These are phyloP conservation scores for Polia nebulosa DNA, from an alignment of 2,888 invertebrate genomes.

Conservation along the genomic window DNA sequence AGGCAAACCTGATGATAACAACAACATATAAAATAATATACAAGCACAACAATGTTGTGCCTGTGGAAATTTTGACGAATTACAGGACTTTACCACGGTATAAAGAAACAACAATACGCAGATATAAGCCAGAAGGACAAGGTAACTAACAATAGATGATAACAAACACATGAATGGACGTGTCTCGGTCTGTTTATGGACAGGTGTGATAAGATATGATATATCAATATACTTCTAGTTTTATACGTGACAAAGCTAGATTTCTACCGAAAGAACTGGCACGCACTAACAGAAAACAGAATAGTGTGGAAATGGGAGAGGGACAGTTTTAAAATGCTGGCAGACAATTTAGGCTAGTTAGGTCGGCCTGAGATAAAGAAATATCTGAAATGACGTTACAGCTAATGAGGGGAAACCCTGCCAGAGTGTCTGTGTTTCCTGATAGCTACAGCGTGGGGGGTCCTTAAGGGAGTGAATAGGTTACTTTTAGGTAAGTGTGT, in stretches of 20 bases:
- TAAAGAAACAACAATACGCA: conserved; percentile 6
- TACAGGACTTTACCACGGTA: conserved; percentile 22
- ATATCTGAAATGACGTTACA: too few species aligned
- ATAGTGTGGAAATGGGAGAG: neutral
- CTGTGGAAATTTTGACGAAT: conserved; percentile 35
- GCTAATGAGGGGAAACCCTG: too few species aligned
- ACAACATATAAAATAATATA: conserved; percentile 37
- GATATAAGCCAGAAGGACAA: conserved; percentile 23
- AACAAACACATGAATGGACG: neutral
- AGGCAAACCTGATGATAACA: conserved; percentile 16
- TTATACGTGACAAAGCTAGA: neutral
- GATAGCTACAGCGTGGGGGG: too few species aligned
- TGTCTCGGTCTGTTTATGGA: conserved; percentile 5
- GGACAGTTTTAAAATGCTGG: too few species aligned
- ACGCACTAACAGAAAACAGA: neutral
- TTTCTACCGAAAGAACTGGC: too few species aligned
- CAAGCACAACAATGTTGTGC: conserved; percentile 23
- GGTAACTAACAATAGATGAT: neutral
- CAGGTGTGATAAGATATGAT: conserved; percentile 11
- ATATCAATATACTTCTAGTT: neutral
- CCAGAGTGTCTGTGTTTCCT: too few species aligned
- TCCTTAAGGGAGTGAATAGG: too few species aligned
- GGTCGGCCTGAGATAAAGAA: too few species aligned
- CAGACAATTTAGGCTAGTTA: too few species aligned
- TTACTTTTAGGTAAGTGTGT: too few species aligned